These are phyloP conservation scores for Syritta pipiens DNA, from an alignment of 2,888 invertebrate species.

Conservation along the genomic window DNA sequence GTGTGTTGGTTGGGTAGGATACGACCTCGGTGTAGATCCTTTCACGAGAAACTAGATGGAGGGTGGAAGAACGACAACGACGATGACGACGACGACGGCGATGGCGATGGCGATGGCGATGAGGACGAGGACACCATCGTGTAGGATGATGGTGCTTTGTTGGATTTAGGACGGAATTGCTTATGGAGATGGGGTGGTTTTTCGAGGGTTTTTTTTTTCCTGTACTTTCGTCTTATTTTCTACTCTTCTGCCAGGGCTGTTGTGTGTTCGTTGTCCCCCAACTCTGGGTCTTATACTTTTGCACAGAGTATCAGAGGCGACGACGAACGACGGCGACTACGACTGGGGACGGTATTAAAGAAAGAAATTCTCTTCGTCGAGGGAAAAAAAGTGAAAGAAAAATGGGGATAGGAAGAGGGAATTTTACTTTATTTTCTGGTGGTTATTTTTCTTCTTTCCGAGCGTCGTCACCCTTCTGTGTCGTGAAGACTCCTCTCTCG, in stretches of 20 bases:
- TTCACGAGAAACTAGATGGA: slow-evolving; percentile 59
- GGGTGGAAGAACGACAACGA: slow-evolving; percentile 55
- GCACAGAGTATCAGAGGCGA: slow-evolving; percentile 44
- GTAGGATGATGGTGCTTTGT: slow-evolving; percentile 68
- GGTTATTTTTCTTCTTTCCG: slow-evolving; percentile 41
- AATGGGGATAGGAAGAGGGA: slow-evolving; percentile 58
- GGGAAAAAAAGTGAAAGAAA: slow-evolving; percentile 35
- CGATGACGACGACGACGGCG: slow-evolving; percentile 25
- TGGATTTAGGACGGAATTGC: slow-evolving; percentile 68
- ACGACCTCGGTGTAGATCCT: slow-evolving; percentile 68
- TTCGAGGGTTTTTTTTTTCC: slow-evolving; percentile 34
- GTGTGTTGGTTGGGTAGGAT: slow-evolving; percentile 58
- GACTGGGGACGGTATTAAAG: slow-evolving; percentile 55
- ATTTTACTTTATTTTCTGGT: slow-evolving; percentile 61
- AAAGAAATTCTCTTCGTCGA: slow-evolving; percentile 41
- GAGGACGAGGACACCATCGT: slow-evolving; percentile 59
- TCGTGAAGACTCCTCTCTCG: slow-evolving; percentile 16
- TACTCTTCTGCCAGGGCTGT: slow-evolving; percentile 30
- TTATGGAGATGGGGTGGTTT: slow-evolving; percentile 61
- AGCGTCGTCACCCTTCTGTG: slow-evolving; percentile 21
- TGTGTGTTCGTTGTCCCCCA: slow-evolving; percentile 22
- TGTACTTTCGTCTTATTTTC: slow-evolving; percentile 47
- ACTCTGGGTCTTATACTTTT: slow-evolving; percentile 39
- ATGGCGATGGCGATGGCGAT: slow-evolving; percentile 27
- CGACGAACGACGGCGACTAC: background rate